Evolutionary conservation across 2,797 vertebrate species (phyloP), one percentile per base, ranked within the genome.

Genomic region (Sebastes nivosus): DNA sequence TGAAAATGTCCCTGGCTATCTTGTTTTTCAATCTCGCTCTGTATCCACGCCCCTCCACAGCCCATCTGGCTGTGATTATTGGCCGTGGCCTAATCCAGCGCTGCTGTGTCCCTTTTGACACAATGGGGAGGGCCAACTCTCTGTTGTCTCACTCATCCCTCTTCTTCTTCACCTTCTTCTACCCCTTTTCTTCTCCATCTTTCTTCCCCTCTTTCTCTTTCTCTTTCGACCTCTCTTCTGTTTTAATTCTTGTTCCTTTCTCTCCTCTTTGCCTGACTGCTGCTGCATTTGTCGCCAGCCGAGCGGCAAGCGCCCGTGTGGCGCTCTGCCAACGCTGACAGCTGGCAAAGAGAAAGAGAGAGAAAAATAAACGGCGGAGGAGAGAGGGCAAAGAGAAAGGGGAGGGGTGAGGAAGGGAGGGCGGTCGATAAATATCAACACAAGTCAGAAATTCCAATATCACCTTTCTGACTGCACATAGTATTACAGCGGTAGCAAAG

Each of bases 1-100:
- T 80, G 83, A 88, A 90, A 84, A 80, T 72, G 89, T 88, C 71
- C 67, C 22, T 2, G 63, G 59, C 73, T 89, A 88, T 93, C 91
- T 92, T 91, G 90, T 92, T 93, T 93, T 92, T 91, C 90, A 80
- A 87, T 91, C 91, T 91, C 67, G 25, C 83, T 82, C 81, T 74
- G 67, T 46, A 63, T 77, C 88, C 85, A 90, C 83, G 55, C 89
- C 90, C 86, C 84, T 86, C 80, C 71, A 87, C 83, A 70, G 67
- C 88, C 96, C 96, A 96, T 96, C 95, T 96, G 96, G 89, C 91
- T 92, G 88, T 88, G 92, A 95, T 94, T 95, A 94, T 93, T 94
- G 90, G 94, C 92, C 78, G 32, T 74, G 82, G 92, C 87, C 91
- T 95, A 93, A 93, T 93, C 92, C 92, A 91, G 84, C 79, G 76